phyloP scores from a whole-genome alignment of 1,140 invertebrate genomes.

The Aphelenchoides fujianensis region DNA sequence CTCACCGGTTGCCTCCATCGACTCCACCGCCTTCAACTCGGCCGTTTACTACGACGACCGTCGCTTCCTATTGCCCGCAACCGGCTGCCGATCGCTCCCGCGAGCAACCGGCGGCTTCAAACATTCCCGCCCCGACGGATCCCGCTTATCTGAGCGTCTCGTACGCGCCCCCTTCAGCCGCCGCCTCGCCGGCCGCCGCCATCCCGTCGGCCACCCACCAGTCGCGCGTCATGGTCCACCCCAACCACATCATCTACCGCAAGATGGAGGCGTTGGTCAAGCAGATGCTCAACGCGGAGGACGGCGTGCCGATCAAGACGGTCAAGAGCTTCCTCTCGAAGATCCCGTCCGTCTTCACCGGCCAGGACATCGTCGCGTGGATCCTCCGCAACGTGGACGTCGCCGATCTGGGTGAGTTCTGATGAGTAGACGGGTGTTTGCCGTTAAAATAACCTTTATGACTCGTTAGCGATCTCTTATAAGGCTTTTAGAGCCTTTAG shows the following conservation, averaged over 20 bases:
- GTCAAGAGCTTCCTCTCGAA: slow-evolving; percentile 88
- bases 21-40: no score
- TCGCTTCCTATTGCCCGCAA: no score
- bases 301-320: slow-evolving; percentile 88
- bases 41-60: no score
- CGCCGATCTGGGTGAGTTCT: slow-evolving; percentile 70
- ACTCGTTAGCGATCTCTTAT: slow-evolving; percentile 2
- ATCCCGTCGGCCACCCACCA: no score
- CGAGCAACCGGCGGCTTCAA: no score
- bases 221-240: slow-evolving; percentile 45
- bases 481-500: no score
- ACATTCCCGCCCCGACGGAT: no score
- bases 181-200: no score
- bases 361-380: slow-evolving; percentile 87
- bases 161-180: no score
- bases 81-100: no score
- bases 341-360: slow-evolving; percentile 89
- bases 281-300: slow-evolving; percentile 89
- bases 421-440: background rate
- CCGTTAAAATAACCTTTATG: background rate
- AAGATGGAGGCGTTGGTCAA: slow-evolving; percentile 92
- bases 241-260: slow-evolving; percentile 57
- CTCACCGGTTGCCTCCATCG: no score
- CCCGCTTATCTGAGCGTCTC: no score
- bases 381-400: slow-evolving; percentile 86